These are phyloP conservation scores for Eumacrocentrus americanus DNA, from an alignment of 2,888 invertebrate species.

Conservation along the genomic window DNA sequence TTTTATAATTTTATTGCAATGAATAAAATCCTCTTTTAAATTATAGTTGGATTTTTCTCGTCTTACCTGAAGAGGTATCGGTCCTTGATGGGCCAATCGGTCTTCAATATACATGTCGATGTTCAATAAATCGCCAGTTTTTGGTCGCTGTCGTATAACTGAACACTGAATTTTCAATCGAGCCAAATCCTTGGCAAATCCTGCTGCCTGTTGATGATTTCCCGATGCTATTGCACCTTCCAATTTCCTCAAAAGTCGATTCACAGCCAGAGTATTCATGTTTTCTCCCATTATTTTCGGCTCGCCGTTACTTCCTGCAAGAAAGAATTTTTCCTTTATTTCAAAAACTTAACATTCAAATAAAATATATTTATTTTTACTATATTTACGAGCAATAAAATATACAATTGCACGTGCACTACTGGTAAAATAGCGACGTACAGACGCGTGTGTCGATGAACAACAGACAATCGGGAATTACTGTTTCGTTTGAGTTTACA, in stretches of 20 bases:
- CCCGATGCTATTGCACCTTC: conserved; percentile 81
- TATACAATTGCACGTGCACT: neutral
- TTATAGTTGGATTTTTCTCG: no score
- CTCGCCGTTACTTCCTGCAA: conserved; percentile 23
- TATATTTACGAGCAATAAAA: no score
- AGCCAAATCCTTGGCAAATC: conserved; percentile 78
- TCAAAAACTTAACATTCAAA: no score
- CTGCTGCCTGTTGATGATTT: conserved; percentile 76
- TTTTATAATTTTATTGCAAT: neutral
- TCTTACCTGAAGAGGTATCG: conserved; percentile 71
- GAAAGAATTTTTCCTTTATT: no score
- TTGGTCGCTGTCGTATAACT: conserved; percentile 64
- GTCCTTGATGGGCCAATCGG: conserved; percentile 79
- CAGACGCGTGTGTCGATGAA: conserved; percentile 3
- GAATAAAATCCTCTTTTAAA: no score
- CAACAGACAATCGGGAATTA: no score
- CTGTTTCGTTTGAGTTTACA: no score
- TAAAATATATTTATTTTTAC: neutral
- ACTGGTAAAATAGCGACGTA: neutral
- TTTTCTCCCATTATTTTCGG: conserved; percentile 43
- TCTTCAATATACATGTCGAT: conserved; percentile 84
- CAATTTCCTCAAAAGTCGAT: conserved; percentile 71
- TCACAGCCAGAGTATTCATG: conserved; percentile 68
- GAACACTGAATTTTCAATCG: conserved; percentile 78
- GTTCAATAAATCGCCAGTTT: conserved; percentile 62